These are phyloP conservation scores for Campaea margaritaria DNA, from an alignment of 2,888 invertebrate genomes.

Conservation along the genomic window DNA sequence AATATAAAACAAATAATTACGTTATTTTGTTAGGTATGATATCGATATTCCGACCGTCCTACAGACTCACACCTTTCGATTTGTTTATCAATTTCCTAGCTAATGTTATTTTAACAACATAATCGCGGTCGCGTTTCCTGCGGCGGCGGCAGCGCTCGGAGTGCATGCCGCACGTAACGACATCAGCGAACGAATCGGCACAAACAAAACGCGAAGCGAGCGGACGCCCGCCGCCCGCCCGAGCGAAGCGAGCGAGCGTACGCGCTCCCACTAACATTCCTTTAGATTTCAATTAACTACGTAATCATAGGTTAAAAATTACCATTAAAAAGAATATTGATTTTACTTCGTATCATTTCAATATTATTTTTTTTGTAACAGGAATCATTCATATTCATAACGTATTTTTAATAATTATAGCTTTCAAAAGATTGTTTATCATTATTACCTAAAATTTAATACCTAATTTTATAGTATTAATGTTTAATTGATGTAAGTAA, in stretches of 20 bases:
- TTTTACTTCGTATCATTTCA: constrained; percentile 84
- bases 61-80: constrained; percentile 84
- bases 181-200: constrained; percentile 54
- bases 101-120: constrained; percentile 83
- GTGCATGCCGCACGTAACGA: constrained; percentile 58
- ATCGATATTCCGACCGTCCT: constrained; percentile 83
- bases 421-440: constrained; percentile 86
- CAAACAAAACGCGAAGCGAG: constrained; percentile 52
- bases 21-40: constrained; percentile 85
- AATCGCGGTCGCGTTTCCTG: constrained; percentile 77
- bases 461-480: constrained; percentile 84
- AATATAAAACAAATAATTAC: constrained; percentile 85
- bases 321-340: constrained; percentile 85
- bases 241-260: constrained; percentile 53
- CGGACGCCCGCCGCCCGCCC: constrained; percentile 43
- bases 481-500: constrained; percentile 85
- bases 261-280: constrained; percentile 80
- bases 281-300: constrained; percentile 82
- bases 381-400: constrained; percentile 86
- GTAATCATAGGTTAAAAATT: constrained; percentile 84
- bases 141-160: constrained; percentile 50
- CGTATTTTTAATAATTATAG: constrained; percentile 86
- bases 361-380: constrained; percentile 86
- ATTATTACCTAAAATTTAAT: constrained; percentile 86
- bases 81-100: constrained; percentile 86